Evolutionary conservation across 2,113 vertebrate genomes (phyloP), one percentile per base, ranked within the genome.

Genomic region (Ellobius talpinus): DNA sequence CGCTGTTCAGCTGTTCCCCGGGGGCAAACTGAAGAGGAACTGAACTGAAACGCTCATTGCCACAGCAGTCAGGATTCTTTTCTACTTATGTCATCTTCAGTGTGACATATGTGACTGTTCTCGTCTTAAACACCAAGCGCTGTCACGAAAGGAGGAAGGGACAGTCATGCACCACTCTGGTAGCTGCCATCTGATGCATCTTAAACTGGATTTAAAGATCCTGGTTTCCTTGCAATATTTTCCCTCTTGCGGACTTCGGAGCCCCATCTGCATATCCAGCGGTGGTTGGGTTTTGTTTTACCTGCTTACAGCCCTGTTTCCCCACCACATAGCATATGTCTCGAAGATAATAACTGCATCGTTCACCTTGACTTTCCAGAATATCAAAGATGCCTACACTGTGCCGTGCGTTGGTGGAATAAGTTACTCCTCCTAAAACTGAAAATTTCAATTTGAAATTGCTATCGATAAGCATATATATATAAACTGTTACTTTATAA

Each of bases 401-500:
- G 21, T 63, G 91, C 14, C 73, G 63, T 52, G 19, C 42, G 19
- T 63, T 81, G 76, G 13, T 87, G 23, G 14, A 95, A 68, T 33
- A 79, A 93, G 0, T 63, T 79, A 79, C 31, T 63, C n/a, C 42
- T 47, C 36, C 33, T 63, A 47, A 95, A 95, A 96, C 94, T 16
- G 45, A 55, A 90, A 17, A 33, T 82, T 91, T 96, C 45, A 79
- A 61, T 87, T 92, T 96, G 58, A 89, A 90, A 72, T 93, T 72
- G 42, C 1, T 31, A 92, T 96, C 85, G 55, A 55, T 36, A 79
- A 39, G 13, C 12, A 65, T 72, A 72, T 50, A 72, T 50, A 78
- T 23, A 24, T 78, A 21, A 92, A 21, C 24, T 4, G 33, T 86
- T 36, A 36, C 42, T 92, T 79, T 50, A 6, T 84, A 81, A 97